Conservation (phyloP, 2,113 vertebrate species). For the Callospermophilus lateralis region DNA sequence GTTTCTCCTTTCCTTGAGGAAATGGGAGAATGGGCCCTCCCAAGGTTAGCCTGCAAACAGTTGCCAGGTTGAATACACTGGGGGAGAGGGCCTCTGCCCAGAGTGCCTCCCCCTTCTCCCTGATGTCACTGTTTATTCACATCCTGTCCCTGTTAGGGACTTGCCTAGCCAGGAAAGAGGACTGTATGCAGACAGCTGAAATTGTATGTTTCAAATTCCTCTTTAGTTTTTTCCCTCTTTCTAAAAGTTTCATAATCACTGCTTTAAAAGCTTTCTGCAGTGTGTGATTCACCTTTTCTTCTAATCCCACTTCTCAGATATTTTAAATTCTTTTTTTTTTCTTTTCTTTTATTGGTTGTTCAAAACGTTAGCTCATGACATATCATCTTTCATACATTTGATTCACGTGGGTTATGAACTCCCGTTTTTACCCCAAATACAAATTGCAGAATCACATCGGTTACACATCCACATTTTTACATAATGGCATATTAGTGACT, state of each 20-base stretch:
- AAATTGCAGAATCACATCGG: no score
- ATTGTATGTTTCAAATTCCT: neutral
- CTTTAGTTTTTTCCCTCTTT: neutral
- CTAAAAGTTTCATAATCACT: neutral
- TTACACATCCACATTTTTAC: no score
- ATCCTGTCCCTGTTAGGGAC: neutral
- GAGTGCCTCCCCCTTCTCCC: neutral
- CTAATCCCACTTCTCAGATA: neutral
- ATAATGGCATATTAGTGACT: no score
- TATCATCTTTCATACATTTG: no score
- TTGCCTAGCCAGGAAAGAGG: neutral
- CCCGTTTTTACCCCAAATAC: no score
- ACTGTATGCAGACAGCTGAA: neutral
- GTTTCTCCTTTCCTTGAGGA: neutral
- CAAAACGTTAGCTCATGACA: no score
- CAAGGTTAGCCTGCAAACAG: neutral
- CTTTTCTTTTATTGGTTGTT: no score
- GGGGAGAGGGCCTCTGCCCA: no score
- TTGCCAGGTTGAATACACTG: neutral
- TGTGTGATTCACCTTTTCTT: neutral
- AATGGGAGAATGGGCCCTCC: neutral
- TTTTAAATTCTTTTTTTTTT: slow-evolving; percentile 57
- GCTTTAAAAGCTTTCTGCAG: neutral
- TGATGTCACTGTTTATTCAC: neutral
- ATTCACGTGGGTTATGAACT: no score